A percentile compares a stretch with the other conserved stretches of the same genome.
These are phyloP conservation scores for Chymomyza costata DNA, from an alignment of 1,140 invertebrate species.

Conservation along the genomic window DNA sequence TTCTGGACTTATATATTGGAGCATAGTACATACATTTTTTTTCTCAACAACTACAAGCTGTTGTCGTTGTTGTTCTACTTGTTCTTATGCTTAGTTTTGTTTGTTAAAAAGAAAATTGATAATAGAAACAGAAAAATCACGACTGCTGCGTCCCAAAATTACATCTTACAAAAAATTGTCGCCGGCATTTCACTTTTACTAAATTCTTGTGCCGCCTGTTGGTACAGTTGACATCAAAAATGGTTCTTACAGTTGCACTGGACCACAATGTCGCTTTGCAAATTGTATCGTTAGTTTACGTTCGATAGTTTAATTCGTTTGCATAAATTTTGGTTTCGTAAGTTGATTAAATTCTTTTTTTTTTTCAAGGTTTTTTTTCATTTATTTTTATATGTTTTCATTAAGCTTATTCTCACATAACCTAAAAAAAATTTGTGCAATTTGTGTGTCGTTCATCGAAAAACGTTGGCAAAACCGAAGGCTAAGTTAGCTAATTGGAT, in stretches of 20 bases:
- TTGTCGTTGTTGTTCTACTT: not conserved
- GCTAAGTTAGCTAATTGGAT: slow-evolving; percentile 56
- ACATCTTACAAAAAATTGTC: no score
- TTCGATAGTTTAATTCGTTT: slow-evolving; percentile 37
- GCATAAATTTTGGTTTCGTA: slow-evolving; percentile 36
- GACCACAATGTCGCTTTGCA: slow-evolving; percentile 17
- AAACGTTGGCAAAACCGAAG: slow-evolving; percentile 69
- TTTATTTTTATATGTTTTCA: slow-evolving; percentile 30
- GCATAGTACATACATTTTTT: slow-evolving; percentile 30
- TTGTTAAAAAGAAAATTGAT: not conserved
- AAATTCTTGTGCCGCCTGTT: slow-evolving; percentile 4
- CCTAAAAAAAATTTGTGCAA: slow-evolving; percentile 49
- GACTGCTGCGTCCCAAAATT: no score
- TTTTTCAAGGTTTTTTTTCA: slow-evolving; percentile 20
- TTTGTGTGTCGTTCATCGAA: slow-evolving; percentile 61
- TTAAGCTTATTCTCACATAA: slow-evolving; percentile 69
- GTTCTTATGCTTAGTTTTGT: slow-evolving; percentile 1
- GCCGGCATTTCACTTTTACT: not conserved
- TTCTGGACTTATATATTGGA: slow-evolving; percentile 29
- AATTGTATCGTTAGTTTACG: slow-evolving; percentile 32
- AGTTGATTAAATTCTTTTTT: slow-evolving; percentile 34
- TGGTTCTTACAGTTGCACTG: slow-evolving; percentile 8
- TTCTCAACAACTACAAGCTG: not conserved
- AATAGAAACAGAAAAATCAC: not conserved
- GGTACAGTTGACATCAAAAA: slow-evolving; percentile 14